Base-by-base conservation (phyloP, 2,797 vertebrate species). In the Scleropages formosus region DNA sequence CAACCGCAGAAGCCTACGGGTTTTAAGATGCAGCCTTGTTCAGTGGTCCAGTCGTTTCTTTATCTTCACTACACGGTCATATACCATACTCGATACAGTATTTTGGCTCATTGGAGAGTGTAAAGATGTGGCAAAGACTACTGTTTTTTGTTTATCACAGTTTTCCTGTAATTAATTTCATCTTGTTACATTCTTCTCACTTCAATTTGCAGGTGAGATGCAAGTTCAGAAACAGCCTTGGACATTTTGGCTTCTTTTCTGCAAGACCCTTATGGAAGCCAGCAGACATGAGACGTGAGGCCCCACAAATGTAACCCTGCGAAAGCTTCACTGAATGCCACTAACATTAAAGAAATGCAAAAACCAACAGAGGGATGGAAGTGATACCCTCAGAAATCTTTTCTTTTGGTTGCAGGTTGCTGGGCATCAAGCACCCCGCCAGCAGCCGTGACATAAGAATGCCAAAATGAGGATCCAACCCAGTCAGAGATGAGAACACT, bases 401-500 rank as follows among this genome's bases (percentile, higher is more conserved):
- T 3, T 15, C 20, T 18, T 27, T 44, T 9, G 2, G 67, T 69
- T 10, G 9, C 53, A 2, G 53, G 56, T 3, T 56, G 2, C 18
- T 18, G 9, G 27, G 49, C 22, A 10, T 27, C 16, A 53, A 24
- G 65, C 20, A 22, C 49, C 16, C 27, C 56, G 22, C 16, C 22
- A 49, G 56, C 22, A 49, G 18, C 4, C 39, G 18, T 0, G 7
- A 26, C 4, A 15, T 12, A 44, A 51, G 68, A 60, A 15, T 1
- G 44, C 18, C 75, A 39, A 22, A 7, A 22, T 26, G 65, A 51
- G 58, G 58, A 16, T n/a, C 53, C 27, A 31, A 76, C 68, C 39
- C 62, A 12, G 51, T 27, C 39, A 16, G 69, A 73, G 70, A 66
- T 73, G 66, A 77, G 62, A 6, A 44, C 7, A 20, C 60, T 15